Percentiles rank a stretch among this genome's conserved stretches.
These are phyloP conservation scores for Nemotelus pantherinus DNA, from an alignment of 2,888 invertebrate species.

Conservation along the genomic window DNA sequence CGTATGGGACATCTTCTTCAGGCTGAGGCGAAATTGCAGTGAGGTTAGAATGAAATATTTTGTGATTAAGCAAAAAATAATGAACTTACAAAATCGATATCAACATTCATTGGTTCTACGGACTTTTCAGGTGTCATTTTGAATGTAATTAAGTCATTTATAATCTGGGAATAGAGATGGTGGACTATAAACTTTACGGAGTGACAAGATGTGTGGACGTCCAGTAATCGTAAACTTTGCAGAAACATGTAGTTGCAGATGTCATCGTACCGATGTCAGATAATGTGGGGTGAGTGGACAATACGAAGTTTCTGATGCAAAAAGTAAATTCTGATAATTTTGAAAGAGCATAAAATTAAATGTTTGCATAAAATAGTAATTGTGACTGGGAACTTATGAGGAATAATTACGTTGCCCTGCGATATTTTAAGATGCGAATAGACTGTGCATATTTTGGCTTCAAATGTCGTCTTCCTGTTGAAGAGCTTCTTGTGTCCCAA, in stretches of 20 bases:
- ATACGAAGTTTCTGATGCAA: not conserved
- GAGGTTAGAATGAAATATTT: constrained; percentile 22
- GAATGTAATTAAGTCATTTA: not conserved
- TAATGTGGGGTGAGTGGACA: constrained; percentile 5
- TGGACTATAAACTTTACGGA: not conserved
- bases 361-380: too few relatives aligned
- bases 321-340: not conserved
- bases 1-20: constrained; percentile 96
- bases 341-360: too few relatives aligned
- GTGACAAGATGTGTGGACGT: not conserved
- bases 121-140: not conserved
- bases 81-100: constrained; percentile 51
- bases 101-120: constrained; percentile 37
- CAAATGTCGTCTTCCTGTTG: too few relatives aligned
- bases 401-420: not conserved
- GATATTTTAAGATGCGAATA: too few relatives aligned
- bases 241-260: not conserved
- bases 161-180: not conserved
- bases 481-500: too few relatives aligned
- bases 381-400: not conserved
- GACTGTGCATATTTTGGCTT: too few relatives aligned
- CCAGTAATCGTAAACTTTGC: constrained; percentile 14
- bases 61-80: not conserved
- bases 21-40: constrained; percentile 67
- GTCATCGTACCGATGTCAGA: not conserved